Evolutionary conservation across 1,140 invertebrate genomes (phyloP), one percentile per base, ranked within the genome.

Genomic region (Solenopsis fugax): DNA sequence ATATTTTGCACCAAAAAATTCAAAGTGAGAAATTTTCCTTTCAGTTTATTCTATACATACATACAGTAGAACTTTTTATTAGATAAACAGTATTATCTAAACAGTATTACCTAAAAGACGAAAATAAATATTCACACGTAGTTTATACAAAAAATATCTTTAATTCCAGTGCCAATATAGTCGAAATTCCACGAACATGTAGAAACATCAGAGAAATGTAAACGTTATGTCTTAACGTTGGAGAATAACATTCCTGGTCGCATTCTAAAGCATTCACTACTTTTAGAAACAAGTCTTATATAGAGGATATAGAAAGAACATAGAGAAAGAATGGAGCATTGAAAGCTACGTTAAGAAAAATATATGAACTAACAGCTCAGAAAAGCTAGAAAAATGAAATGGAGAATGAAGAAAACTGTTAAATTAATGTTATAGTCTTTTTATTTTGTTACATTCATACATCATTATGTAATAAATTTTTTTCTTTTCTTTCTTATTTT

Each of bases 221-320:
- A 67, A 67, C n/a, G 5, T 45, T 34, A 13, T 7, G 60, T 34
- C 37, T 67, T 67, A 45, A 67, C 10, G 12, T 67, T 45, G 4
- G n/a, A 67, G 64, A 45, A 21, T 45, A 67, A 67, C 64, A 67
- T 45, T 67, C 5, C 37, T 9, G 9, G 4, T 67, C 4, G n/a
- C 10, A 21, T 41, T 67, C n/a, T 21, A 18, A 65, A 65, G 34
- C 18, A 41, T 67, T 67, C n/a, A 9, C 64, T 41, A 65, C 64
- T 29, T 67, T 67, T 21, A 37, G 37, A 67, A 67, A 67, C 64
- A 67, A n/a, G 16, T 16, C 34, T 65, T 65, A n/a, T n/a, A n/a
- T n/a, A 21, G 18, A n/a, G 7, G 16, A 6, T 21, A n/a, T 5
- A 41, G 34, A 64, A 64, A 64, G 29, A 41, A 7, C 34, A 45